Conservation (phyloP, 2,888 invertebrate genomes). For the Eurois occulta region DNA sequence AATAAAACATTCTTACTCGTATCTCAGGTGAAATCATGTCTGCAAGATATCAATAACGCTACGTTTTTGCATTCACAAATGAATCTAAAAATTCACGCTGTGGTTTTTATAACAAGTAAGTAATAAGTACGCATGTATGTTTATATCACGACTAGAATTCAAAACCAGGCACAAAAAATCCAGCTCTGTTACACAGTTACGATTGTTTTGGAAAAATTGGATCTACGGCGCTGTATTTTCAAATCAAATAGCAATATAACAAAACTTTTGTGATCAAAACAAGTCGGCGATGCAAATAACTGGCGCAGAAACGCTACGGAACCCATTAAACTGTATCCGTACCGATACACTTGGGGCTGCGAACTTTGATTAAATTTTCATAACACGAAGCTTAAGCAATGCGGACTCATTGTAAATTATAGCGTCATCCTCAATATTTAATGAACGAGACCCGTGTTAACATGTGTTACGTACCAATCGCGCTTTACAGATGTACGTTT, state of each 20-base stretch:
- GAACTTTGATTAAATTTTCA: conserved; percentile 89
- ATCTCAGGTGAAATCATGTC: neutral
- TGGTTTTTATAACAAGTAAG: conserved; percentile 2
- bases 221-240: conserved; percentile 55
- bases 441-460: conserved; percentile 80
- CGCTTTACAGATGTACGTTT: conserved; percentile 63
- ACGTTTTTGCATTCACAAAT: conserved; percentile 16
- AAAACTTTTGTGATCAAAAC: conserved; percentile 75
- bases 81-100: neutral
- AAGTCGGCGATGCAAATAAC: conserved; percentile 75
- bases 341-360: conserved; percentile 82
- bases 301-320: conserved; percentile 76
- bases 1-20: neutral
- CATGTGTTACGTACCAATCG: conserved; percentile 70
- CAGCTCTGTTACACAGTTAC: conserved; percentile 24
- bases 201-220: conserved; percentile 46
- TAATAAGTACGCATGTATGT: conserved; percentile 3
- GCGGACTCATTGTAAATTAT: conserved; percentile 84
- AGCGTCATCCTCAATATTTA: conserved; percentile 83
- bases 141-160: conserved; percentile 11
- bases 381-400: conserved; percentile 82
- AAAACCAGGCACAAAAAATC: conserved; percentile 8
- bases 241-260: conserved; percentile 68
- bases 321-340: conserved; percentile 79
- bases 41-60: conserved; percentile 7